phyloP scores from a whole-genome alignment of 2,888 invertebrate genomes.

The Peribatodes rhomboidaria region DNA sequence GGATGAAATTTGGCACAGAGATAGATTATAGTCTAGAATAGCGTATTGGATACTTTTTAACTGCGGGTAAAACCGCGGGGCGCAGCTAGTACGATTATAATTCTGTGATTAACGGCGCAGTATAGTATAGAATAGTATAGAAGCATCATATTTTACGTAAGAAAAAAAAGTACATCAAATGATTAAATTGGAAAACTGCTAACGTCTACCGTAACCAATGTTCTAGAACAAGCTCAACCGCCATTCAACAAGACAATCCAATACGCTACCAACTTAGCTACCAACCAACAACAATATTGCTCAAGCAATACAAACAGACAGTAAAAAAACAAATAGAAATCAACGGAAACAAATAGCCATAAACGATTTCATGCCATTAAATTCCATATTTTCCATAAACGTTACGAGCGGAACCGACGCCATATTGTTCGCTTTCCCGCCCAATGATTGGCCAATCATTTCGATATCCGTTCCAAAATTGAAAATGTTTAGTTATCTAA shows the following conservation, averaged over 20 bases:
- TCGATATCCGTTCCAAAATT: constrained; percentile 65
- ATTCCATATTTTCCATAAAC: constrained; percentile 60
- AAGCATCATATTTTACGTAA: too few species aligned
- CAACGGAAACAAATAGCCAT: constrained; percentile 54
- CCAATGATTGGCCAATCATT: constrained; percentile 70
- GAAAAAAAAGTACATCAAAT: too few species aligned
- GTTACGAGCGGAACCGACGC: constrained; percentile 68
- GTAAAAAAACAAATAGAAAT: constrained; percentile 42
- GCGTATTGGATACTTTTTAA: too few species aligned
- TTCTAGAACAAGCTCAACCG: too few species aligned
- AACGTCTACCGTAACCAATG: too few species aligned
- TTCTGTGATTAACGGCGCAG: too few species aligned
- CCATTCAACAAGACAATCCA: background rate
- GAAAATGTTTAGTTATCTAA: constrained; percentile 24
- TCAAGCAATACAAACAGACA: constrained; percentile 38
- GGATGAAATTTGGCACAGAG: too few species aligned
- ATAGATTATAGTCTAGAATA: too few species aligned
- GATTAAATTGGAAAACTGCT: too few species aligned
- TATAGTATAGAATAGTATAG: too few species aligned
- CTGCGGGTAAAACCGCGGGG: too few species aligned
- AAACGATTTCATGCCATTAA: constrained; percentile 63
- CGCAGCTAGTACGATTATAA: too few species aligned
- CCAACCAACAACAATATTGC: background rate
- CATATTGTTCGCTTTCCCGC: constrained; percentile 78
- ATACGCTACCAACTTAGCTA: background rate